These are phyloP conservation scores for Lytechinus pictus DNA, from an alignment of 35 echinoderm and acorn worm genomes.

Conservation along the genomic window DNA sequence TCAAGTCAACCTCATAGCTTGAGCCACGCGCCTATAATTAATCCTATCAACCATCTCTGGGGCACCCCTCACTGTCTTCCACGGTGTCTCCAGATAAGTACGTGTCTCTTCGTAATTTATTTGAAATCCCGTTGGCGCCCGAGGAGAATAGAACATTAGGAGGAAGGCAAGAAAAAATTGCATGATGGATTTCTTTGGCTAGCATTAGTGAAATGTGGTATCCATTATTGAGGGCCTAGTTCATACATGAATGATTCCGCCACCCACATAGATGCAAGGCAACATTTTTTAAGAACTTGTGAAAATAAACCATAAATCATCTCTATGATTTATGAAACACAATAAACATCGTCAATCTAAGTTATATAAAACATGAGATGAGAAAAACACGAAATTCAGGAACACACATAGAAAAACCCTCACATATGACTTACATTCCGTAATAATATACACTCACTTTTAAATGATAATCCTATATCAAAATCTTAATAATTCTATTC, in stretches of 20 bases:
- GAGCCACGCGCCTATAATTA: not conserved
- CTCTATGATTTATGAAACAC: not conserved
- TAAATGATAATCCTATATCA: too few relatives aligned
- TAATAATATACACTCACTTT: too few relatives aligned
- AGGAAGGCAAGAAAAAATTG: not conserved
- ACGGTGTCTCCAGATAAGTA: not conserved
- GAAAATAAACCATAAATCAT: too few relatives aligned
- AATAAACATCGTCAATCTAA: too few relatives aligned
- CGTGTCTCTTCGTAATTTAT: not conserved
- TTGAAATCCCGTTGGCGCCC: not conserved
- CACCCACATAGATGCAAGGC: not conserved
- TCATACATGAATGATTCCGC: not conserved
- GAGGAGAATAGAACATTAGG: not conserved
- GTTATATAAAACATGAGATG: too few relatives aligned
- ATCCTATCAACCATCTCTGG: constrained; percentile 8
- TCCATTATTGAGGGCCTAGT: not conserved
- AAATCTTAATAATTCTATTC: too few relatives aligned
- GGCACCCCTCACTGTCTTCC: not conserved
- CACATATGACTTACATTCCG: too few relatives aligned
- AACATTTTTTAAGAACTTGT: not conserved
- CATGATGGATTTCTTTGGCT: not conserved
- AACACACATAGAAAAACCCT: too few relatives aligned
- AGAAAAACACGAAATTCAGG: too few relatives aligned
- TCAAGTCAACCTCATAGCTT: not conserved
- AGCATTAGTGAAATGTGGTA: not conserved